Conservation (phyloP, 2,797 vertebrate species). For the Leuciscus waleckii region DNA sequence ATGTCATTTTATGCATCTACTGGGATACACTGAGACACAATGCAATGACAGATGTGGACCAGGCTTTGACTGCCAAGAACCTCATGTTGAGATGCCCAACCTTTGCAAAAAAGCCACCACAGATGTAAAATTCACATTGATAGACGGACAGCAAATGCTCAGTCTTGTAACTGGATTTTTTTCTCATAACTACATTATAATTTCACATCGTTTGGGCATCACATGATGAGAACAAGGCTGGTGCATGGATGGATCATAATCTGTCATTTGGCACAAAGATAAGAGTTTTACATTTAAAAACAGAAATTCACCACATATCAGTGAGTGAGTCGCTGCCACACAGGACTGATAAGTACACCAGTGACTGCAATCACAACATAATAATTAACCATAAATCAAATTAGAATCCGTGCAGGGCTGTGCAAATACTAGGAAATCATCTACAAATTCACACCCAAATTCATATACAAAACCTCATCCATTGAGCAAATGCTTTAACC, state of each 20-base stretch:
- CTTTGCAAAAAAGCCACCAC: not conserved
- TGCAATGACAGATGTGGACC: not conserved
- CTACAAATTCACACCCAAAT: not conserved
- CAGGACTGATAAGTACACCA: conserved; percentile 8
- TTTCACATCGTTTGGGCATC: not conserved
- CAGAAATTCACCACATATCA: not conserved
- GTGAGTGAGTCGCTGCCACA: not conserved
- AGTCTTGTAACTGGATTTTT: not conserved
- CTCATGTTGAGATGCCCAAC: not conserved
- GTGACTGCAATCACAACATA: conserved; percentile 1
- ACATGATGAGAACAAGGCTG: not conserved
- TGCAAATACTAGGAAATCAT: not conserved
- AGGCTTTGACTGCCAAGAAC: not conserved
- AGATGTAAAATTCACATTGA: not conserved
- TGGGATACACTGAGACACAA: not conserved
- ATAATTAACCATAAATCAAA: conserved; percentile 15
- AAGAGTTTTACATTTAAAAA: not conserved
- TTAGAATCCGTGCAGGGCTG: not conserved
- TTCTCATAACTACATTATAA: not conserved
- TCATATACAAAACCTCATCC: conserved; percentile 8
- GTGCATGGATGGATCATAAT: not conserved
- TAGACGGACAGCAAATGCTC: not conserved
- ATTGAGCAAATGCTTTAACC: conserved; percentile 7
- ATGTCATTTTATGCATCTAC: conserved; percentile 6
- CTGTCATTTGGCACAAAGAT: not conserved